Evolutionary conservation across 2,113 vertebrate genomes (phyloP).

Genomic region (Tupaia tana): DNA sequence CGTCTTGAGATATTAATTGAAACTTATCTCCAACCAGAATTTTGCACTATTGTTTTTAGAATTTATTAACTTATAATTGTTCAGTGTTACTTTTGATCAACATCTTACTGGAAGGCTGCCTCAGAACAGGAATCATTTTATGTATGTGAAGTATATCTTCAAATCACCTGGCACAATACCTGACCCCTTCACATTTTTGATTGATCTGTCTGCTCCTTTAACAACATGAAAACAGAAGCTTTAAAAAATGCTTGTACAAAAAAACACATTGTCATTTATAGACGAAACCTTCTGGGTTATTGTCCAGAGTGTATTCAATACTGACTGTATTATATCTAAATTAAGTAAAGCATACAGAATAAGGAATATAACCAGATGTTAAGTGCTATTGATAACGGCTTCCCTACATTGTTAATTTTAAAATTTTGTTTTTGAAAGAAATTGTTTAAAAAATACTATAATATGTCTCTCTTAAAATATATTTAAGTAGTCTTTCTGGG

Average conservation of each 20-base stretch:
- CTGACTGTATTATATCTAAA: not conserved
- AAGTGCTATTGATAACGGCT: not conserved
- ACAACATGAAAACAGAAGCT: not conserved
- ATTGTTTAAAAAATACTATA: not conserved
- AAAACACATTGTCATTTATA: not conserved
- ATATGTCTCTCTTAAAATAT: slow-evolving; percentile 2
- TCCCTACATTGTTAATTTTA: not conserved
- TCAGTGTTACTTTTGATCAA: not conserved
- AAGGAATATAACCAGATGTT: not conserved
- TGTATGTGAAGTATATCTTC: slow-evolving; percentile 15
- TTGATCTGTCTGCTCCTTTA: not conserved
- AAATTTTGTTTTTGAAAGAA: not conserved
- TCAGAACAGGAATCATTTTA: not conserved
- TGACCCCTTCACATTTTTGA: not conserved
- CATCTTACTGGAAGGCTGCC: not conserved
- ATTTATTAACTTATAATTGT: slow-evolving; percentile 1
- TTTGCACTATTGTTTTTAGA: not conserved
- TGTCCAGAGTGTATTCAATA: not conserved
- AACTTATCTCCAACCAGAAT: not conserved
- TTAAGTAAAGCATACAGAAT: not conserved
- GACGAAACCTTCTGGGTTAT: not conserved
- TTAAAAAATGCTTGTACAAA: not conserved
- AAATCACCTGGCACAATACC: not conserved
- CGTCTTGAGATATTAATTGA: not conserved
- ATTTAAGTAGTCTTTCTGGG: slow-evolving; percentile 28